phyloP scores from a whole-genome alignment of 2,888 invertebrate genomes.

The Ceriagrion tenellum region DNA sequence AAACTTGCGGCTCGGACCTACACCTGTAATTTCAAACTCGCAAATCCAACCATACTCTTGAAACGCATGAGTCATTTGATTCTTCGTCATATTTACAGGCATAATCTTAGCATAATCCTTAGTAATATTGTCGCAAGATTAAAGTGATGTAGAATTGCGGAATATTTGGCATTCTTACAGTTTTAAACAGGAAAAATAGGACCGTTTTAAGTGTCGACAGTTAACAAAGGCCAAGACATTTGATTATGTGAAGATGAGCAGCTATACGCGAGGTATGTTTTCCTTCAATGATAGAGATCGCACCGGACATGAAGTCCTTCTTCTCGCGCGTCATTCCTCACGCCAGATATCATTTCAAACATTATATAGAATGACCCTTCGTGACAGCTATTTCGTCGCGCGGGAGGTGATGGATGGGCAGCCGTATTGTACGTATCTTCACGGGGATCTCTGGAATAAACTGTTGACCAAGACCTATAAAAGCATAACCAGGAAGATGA shows the following conservation, averaged over 20 bases:
- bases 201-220: too few relatives aligned
- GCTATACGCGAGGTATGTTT: background rate
- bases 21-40: too few relatives aligned
- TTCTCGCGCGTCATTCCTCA: background rate
- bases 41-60: too few relatives aligned
- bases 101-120: too few relatives aligned
- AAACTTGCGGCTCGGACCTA: too few relatives aligned
- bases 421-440: background rate
- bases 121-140: too few relatives aligned
- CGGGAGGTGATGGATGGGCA: background rate
- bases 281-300: background rate
- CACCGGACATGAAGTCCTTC: background rate
- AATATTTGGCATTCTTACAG: too few relatives aligned
- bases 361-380: background rate
- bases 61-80: too few relatives aligned
- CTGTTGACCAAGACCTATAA: constrained; percentile 6
- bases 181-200: too few relatives aligned
- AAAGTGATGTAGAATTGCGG: too few relatives aligned
- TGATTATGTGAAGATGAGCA: background rate
- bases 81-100: too few relatives aligned
- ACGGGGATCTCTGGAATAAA: background rate
- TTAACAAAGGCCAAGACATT: background rate
- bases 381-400: background rate
- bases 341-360: background rate
- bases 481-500: constrained; percentile 4